Conservation (phyloP, 1,140 invertebrate genomes). For the Teleopsis dalmanni region DNA sequence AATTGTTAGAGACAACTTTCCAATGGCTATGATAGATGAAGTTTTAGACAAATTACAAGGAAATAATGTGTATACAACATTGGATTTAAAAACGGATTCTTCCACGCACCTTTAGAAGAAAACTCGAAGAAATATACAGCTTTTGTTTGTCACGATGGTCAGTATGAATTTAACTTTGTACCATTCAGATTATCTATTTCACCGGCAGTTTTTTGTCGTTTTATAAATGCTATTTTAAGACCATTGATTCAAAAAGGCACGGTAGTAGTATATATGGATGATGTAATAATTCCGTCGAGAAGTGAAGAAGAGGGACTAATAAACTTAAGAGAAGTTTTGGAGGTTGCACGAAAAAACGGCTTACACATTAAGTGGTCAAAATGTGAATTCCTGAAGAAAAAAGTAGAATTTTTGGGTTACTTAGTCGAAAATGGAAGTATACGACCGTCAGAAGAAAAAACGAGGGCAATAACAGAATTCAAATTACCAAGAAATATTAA, state of each 20-base stretch:
- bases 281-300: constrained; percentile 10
- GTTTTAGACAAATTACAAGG: not conserved
- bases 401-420: constrained; percentile 42
- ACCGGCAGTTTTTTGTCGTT: constrained; percentile 32
- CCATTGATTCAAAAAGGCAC: not conserved
- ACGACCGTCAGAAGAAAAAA: constrained; percentile 15
- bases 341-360: not conserved
- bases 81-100: constrained; percentile 47
- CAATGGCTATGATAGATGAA: constrained; percentile 22
- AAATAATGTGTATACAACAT: constrained; percentile 35
- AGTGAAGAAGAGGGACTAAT: constrained; percentile 1
- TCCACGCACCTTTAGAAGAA: constrained; percentile 34
- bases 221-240: constrained; percentile 1
- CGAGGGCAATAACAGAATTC: constrained; percentile 17
- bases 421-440: constrained; percentile 21
- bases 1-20: constrained; percentile 13
- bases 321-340: constrained; percentile 5
- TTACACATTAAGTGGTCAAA: constrained; percentile 8
- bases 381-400: constrained; percentile 35
- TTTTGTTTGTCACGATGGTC: constrained; percentile 39
- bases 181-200: constrained; percentile 46
- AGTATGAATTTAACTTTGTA: constrained; percentile 45
- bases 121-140: constrained; percentile 33
- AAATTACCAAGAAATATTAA: constrained; percentile 23
- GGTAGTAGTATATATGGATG: constrained; percentile 10